phyloP scores from a whole-genome alignment of 2,797 vertebrate genomes.

The Pygocentrus nattereri region DNA sequence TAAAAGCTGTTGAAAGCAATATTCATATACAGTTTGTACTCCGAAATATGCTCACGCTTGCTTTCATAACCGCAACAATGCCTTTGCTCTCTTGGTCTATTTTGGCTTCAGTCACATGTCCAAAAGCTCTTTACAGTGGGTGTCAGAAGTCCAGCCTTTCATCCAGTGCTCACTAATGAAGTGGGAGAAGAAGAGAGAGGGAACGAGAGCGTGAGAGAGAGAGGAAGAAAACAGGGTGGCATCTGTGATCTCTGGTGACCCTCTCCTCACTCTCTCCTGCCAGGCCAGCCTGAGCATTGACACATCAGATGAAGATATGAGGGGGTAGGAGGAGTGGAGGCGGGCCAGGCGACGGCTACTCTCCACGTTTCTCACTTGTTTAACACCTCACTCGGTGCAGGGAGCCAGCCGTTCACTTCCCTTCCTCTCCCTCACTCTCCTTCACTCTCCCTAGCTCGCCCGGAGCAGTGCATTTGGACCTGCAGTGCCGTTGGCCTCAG shows the following conservation, averaged over 20 bases:
- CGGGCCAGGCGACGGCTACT: constrained; percentile 75
- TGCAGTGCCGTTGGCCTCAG: constrained; percentile 49
- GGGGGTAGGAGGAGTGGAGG: constrained; percentile 77
- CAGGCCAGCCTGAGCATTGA: constrained; percentile 69
- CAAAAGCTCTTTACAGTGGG: constrained; percentile 12
- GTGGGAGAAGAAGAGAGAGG: constrained; percentile 32
- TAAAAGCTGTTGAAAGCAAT: background rate
- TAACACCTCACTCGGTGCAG: constrained; percentile 76
- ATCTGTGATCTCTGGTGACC: constrained; percentile 76
- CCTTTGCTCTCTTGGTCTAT: constrained; percentile 12
- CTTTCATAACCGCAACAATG: constrained; percentile 22
- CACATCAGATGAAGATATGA: constrained; percentile 81
- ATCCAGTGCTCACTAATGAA: constrained; percentile 38
- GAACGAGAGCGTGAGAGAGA: constrained; percentile 49
- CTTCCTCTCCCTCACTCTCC: constrained; percentile 36
- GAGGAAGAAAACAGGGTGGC: constrained; percentile 59
- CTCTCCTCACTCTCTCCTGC: constrained; percentile 62
- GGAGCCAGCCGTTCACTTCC: constrained; percentile 70
- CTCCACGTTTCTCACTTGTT: constrained; percentile 78
- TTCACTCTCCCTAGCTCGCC: constrained; percentile 32
- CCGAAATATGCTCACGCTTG: background rate
- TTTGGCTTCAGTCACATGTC: constrained; percentile 27
- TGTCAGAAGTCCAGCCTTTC: constrained; percentile 24
- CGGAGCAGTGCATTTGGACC: constrained; percentile 42
- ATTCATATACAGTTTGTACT: background rate